Evolutionary conservation across 2,888 invertebrate species (phyloP).

Genomic region (Apodemia duryi): DNA sequence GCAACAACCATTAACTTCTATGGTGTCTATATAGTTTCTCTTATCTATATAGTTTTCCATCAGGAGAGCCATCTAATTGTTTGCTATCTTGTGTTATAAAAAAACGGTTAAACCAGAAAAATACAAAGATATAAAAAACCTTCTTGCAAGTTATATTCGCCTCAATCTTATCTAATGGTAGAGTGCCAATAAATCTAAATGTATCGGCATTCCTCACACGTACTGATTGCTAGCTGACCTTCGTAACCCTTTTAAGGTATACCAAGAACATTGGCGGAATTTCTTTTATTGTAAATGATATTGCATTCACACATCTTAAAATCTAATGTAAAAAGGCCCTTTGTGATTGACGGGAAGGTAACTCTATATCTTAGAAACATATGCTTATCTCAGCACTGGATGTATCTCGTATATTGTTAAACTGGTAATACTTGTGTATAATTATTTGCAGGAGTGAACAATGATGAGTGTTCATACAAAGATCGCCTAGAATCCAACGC

Average conservation of each 20-base stretch:
- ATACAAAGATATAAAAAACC: not conserved
- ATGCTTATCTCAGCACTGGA: too few relatives aligned
- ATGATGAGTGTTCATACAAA: too few relatives aligned
- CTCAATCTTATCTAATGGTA: slow-evolving; percentile 7
- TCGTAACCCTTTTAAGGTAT: slow-evolving; percentile 13
- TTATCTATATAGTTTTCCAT: too few relatives aligned
- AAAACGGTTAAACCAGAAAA: not conserved
- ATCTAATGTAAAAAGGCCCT: not conserved
- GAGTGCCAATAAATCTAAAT: slow-evolving; percentile 10
- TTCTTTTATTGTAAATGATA: slow-evolving; percentile 14
- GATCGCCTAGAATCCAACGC: too few relatives aligned
- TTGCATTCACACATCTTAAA: slow-evolving; percentile 3
- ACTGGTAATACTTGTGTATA: too few relatives aligned
- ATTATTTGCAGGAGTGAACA: too few relatives aligned
- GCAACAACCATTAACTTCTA: too few relatives aligned
- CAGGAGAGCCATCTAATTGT: too few relatives aligned
- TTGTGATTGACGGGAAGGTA: not conserved
- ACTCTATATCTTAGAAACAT: not conserved
- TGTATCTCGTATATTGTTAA: too few relatives aligned
- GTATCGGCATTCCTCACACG: slow-evolving; percentile 14
- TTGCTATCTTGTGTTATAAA: too few relatives aligned
- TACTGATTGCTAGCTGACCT: slow-evolving; percentile 11
- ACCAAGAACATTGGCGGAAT: slow-evolving; percentile 12
- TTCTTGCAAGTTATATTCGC: slow-evolving; percentile 1
- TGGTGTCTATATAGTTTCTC: too few relatives aligned